Conservation (phyloP, 1,140 invertebrate species). For the Cydia splendana region DNA sequence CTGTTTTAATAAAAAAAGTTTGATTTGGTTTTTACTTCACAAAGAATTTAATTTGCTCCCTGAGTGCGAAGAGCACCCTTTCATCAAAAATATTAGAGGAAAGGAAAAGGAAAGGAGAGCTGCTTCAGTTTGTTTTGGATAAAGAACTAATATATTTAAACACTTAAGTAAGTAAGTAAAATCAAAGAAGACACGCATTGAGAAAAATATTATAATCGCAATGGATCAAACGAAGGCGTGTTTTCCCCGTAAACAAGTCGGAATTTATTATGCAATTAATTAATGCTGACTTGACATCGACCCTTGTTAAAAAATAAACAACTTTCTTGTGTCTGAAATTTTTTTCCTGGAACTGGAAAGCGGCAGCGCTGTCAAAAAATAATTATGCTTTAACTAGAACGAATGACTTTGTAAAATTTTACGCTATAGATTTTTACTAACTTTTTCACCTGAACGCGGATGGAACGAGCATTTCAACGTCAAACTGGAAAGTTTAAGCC, state of each 20-base stretch:
- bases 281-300: background rate
- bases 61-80: background rate
- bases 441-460: too few species aligned
- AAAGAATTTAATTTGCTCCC: background rate
- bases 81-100: background rate
- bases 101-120: background rate
- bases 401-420: too few species aligned
- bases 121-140: too few species aligned
- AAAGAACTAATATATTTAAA: too few species aligned
- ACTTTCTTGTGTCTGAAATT: background rate
- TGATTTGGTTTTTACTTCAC: background rate
- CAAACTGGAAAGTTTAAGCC: too few species aligned
- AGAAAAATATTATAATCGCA: background rate
- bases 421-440: too few species aligned
- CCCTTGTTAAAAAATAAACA: background rate
- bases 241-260: background rate
- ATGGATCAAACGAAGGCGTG: background rate
- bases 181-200: too few species aligned
- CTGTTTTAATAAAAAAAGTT: conserved; percentile 15
- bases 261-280: background rate
- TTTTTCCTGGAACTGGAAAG: too few species aligned
- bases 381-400: too few species aligned
- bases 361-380: too few species aligned
- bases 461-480: too few species aligned
- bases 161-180: too few species aligned